Conservation (phyloP, 2,113 vertebrate species). For the Mastomys coucha region DNA sequence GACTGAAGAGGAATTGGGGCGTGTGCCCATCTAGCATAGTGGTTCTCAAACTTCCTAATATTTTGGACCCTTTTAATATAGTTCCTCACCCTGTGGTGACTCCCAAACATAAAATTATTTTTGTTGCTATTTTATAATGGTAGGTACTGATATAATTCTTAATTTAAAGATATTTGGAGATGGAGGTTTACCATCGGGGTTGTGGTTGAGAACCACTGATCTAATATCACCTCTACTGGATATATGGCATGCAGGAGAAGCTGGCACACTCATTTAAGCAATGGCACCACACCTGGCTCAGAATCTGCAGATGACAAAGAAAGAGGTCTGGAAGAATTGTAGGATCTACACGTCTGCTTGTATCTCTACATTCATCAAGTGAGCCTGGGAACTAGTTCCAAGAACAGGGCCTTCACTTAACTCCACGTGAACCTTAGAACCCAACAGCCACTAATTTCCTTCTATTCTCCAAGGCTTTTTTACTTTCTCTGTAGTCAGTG, state of each 20-base stretch:
- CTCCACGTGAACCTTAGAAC: background rate
- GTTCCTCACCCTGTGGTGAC: background rate
- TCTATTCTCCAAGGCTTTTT: background rate
- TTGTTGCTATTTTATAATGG: background rate
- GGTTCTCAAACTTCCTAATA: background rate
- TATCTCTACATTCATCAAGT: background rate
- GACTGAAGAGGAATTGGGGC: background rate
- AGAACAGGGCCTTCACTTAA: fast-evolving
- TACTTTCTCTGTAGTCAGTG: background rate
- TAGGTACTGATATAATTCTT: background rate
- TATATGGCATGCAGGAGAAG: background rate
- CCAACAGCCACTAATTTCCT: background rate
- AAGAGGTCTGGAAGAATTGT: background rate
- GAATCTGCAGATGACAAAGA: background rate
- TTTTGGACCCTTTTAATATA: background rate
- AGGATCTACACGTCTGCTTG: background rate
- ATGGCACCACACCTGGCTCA: background rate
- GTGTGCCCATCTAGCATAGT: background rate
- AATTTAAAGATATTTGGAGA: background rate
- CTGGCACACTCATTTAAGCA: background rate
- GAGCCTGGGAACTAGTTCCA: background rate
- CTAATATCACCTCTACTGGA: background rate
- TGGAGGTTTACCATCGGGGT: background rate
- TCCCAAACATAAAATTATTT: background rate
- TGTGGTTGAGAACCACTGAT: background rate